phyloP scores from a whole-genome alignment of 2,888 invertebrate genomes.

The Nomada fucata region DNA sequence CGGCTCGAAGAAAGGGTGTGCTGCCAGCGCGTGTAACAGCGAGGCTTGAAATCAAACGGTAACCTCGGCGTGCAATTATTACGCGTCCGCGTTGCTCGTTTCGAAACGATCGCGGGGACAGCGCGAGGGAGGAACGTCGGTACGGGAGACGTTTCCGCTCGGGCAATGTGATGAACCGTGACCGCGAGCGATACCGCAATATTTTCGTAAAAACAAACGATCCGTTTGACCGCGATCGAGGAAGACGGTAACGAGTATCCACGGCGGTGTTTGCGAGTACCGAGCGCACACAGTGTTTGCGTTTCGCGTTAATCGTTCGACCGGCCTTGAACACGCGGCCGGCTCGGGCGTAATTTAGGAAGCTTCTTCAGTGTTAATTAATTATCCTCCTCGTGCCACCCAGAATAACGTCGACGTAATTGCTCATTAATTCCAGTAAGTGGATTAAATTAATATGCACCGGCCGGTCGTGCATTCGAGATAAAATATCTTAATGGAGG shows the following conservation, averaged over 20 bases:
- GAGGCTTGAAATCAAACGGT: background rate
- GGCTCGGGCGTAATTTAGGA: conserved; percentile 65
- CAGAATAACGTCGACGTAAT: conserved; percentile 67
- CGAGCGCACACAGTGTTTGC: conserved; percentile 28
- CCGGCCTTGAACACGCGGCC: conserved; percentile 50
- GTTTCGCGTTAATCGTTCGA: conserved; percentile 29
- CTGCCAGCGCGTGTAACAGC: background rate
- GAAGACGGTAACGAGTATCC: conserved; percentile 17
- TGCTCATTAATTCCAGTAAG: conserved; percentile 69
- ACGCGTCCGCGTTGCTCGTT: conserved; percentile 1
- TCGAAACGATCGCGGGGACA: background rate
- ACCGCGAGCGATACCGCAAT: conserved; percentile 29
- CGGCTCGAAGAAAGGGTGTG: too few relatives aligned
- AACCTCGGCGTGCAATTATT: conserved; percentile 15
- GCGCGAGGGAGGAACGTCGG: too few relatives aligned
- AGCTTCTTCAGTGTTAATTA: conserved; percentile 65
- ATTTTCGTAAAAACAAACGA: conserved; percentile 58
- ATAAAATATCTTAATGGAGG: conserved; percentile 48
- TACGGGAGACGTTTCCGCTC: background rate
- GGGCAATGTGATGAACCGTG: conserved; percentile 22
- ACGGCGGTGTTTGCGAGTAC: background rate
- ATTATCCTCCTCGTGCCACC: conserved; percentile 64
- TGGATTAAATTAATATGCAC: conserved; percentile 73
- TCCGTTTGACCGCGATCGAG: conserved; percentile 33
- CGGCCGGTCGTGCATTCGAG: conserved; percentile 32